Percentiles rank a stretch among this genome's conserved stretches.
Conservation (phyloP, 2,113 vertebrate species). For the Bombycilla garrulus region DNA sequence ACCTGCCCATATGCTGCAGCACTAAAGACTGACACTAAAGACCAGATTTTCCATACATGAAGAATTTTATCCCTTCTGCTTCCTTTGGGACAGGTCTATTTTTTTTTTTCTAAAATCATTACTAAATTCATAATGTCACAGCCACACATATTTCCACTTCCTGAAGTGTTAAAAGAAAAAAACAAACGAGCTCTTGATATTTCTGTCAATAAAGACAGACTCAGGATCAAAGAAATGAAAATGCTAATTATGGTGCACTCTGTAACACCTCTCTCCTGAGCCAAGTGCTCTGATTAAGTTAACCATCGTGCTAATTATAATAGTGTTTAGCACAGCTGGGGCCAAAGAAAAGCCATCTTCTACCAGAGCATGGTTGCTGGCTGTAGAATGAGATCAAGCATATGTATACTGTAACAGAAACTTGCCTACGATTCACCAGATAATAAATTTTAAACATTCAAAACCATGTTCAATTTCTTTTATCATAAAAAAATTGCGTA, state of each 20-base stretch:
- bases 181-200: conserved; percentile 37
- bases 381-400: neutral
- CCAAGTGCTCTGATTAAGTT: conserved; percentile 65
- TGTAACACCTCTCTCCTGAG: conserved; percentile 24
- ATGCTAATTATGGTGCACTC: conserved; percentile 53
- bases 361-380: neutral
- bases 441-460: neutral
- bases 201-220: conserved; percentile 57
- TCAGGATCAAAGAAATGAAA: conserved; percentile 62
- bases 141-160: neutral
- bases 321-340: conserved; percentile 54
- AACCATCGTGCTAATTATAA: conserved; percentile 56
- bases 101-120: neutral
- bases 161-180: conserved; percentile 49
- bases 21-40: neutral
- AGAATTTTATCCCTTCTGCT: neutral
- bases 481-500: neutral
- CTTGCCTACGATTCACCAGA: neutral
- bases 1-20: neutral
- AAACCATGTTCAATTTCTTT: neutral
- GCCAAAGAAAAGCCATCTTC: conserved; percentile 48
- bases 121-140: conserved; percentile 12
- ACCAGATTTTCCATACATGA: neutral
- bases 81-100: neutral
- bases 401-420: neutral